Base-by-base conservation (phyloP, 2,888 invertebrate species). In the Melanargia galathea region DNA sequence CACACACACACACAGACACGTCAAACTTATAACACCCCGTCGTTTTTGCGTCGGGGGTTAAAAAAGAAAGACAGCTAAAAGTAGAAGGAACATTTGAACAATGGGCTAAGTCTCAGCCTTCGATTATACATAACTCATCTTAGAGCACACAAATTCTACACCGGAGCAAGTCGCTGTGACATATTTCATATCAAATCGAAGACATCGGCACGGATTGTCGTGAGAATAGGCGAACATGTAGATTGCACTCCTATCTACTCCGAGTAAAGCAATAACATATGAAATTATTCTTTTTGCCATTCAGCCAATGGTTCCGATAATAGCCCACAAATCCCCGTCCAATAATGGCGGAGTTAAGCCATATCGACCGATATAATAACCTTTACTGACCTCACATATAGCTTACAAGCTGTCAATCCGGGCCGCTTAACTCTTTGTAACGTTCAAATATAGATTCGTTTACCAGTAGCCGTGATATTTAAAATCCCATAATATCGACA, bases 331-430 rank as follows among this genome's bases (percentile, higher is more conserved):
- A 13, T 13, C 24, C 24, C n/a, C 13, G 22, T 24, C 20, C 11
- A 45, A 24, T 48, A 24, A 24, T 48, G 24, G n/a, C 13, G 13
- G n/a, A 26, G 24, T 24, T 26, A 26, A 49, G n/a, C 48, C 48
- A 49, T 49, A 49, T 49, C 48, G 48, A 26, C 24, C 48, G 48
- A 2, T 3, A 45, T 45, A 11, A 16, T 49, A n/a, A 16, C 48
- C 26, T 49, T 24, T 26, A 7, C 26, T 48, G 24, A 26, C 48
- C 48, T 48, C 24, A 48, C 26, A 49, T 26, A 49, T 49, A n/a
- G 48, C n/a, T 26, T 49, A 24, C 24, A 8, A 48, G 48, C 48
- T 48, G 48, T 49, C 48, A 49, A 48, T 48, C n/a, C 2, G 24
- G 26, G 24, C 10, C 26, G 24, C 13, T 24, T 48, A 48, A 6